Evolutionary conservation across 2,113 vertebrate genomes (phyloP).

Genomic region (Columba janthina): DNA sequence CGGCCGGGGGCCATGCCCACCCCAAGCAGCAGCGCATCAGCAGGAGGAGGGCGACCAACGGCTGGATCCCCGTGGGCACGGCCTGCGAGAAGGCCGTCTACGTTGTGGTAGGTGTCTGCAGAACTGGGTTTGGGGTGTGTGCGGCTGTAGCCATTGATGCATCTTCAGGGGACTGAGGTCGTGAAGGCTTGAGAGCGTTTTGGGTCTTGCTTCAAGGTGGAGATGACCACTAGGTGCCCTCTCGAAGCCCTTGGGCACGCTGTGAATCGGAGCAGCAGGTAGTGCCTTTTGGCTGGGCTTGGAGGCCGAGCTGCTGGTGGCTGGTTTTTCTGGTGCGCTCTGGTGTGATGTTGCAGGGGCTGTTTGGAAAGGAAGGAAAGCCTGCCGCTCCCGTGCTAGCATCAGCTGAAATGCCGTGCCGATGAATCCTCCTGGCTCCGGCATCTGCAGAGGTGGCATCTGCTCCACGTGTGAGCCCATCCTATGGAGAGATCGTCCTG

Average conservation of each 20-base stretch:
- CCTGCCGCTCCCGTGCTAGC: neutral
- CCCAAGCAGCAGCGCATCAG: conserved; percentile 87
- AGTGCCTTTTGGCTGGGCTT: neutral
- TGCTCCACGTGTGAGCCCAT: neutral
- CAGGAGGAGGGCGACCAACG: conserved; percentile 89
- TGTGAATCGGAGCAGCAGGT: neutral
- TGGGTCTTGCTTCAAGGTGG: neutral
- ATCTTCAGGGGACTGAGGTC: neutral
- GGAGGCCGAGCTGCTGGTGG: neutral
- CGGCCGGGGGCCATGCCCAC: conserved; percentile 72
- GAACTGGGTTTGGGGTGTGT: rapidly evolving
- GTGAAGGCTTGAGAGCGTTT: neutral
- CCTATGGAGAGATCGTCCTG: neutral
- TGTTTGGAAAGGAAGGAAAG: neutral
- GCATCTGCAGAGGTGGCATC: neutral
- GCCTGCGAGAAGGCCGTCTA: conserved; percentile 95
- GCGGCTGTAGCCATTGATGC: rapidly evolving
- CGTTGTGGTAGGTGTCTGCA: conserved; percentile 84
- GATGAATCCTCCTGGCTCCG: neutral
- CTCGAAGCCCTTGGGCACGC: neutral
- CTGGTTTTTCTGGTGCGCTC: neutral
- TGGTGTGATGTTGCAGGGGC: neutral
- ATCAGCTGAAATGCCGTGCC: neutral
- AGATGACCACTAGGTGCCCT: neutral
- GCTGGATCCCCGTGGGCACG: conserved; percentile 91